Base-by-base conservation (phyloP, 2,888 invertebrate species). In the Clunio marinus region DNA sequence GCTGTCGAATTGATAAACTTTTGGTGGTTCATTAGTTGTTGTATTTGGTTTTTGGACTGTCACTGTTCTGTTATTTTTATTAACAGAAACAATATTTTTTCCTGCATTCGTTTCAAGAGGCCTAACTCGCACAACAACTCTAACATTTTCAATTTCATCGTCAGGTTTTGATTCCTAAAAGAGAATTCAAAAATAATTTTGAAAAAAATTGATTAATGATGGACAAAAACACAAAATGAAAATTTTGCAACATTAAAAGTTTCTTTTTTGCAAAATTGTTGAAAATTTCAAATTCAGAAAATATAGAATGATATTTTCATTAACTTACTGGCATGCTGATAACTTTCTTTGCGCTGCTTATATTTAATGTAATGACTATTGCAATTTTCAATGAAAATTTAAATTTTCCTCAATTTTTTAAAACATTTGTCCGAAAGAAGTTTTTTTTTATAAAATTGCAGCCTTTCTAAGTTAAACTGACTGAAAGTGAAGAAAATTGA, bases 1-100 rank as follows among this genome's bases (percentile, higher is more conserved):
- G 55, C 92, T 88, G 79, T 99, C 99, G 76, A 97, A 99, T 8
- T 91, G 92, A 77, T 95, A 99, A 0, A 88, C 84, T 78, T 96
- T 91, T 0, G 92, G 88, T 28, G 91, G 89, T 74, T 92, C 91
- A 10, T 86, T 85, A 1, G 84, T 83, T 0, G 83, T 82, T 35
- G 86, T 85, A 73, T 87, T 86, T 62, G 87, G 88, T 77, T 91
- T 88, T 51, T 85, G 84, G 13, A 95, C 87, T 4, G 87, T 88
- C 17, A 96, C 86, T 55, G 88, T 86, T 73, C 88, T 87, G 77
- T 89, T 88, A 70, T 88, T 83, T 35, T 85, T 80, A 74, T 93
- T 91, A 72, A 93, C 89, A 35, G 86, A 83, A 0, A 93, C 87
- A 70, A 93, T 87, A 76, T 85, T 85, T 73, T 84, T 83, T 13